These are phyloP conservation scores for Sinocyclocheilus maitianheensis DNA, from an alignment of 2,113 vertebrate genomes.

Conservation along the genomic window DNA sequence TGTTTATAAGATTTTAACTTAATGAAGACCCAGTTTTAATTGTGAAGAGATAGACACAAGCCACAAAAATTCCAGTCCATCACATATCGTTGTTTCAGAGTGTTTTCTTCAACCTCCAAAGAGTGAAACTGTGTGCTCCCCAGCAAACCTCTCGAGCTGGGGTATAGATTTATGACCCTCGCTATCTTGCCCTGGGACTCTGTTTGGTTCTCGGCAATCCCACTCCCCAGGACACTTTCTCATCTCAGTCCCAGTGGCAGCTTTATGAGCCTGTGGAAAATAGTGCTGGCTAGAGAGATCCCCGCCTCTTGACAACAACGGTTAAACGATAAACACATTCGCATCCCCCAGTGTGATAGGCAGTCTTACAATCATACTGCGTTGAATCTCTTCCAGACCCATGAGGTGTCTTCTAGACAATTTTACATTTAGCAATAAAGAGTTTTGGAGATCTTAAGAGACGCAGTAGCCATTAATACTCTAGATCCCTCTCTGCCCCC, in stretches of 20 bases:
- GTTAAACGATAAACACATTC: conserved; percentile 38
- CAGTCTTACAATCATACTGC: not conserved
- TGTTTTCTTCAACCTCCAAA: conserved; percentile 34
- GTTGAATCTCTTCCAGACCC: conserved; percentile 4
- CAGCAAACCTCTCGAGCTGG: conserved; percentile 47
- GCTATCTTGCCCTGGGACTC: conserved; percentile 48
- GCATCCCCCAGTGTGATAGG: conserved; percentile 13
- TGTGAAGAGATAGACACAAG: not conserved
- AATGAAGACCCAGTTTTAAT: not conserved
- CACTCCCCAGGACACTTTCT: conserved; percentile 46
- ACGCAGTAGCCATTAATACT: conserved; percentile 20
- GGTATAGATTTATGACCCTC: conserved; percentile 52
- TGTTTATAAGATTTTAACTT: not conserved
- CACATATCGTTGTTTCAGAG: conserved; percentile 49
- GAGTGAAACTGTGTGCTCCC: conserved; percentile 12
- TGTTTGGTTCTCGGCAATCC: conserved; percentile 33
- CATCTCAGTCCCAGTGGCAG: conserved; percentile 67
- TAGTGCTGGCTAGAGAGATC: conserved; percentile 65
- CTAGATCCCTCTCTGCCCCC: conserved; percentile 22
- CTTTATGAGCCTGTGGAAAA: conserved; percentile 72
- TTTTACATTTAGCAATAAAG: not conserved
- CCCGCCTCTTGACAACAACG: conserved; percentile 39
- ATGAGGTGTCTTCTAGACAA: conserved; percentile 20
- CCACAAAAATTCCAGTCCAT: conserved; percentile 14
- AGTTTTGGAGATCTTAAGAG: not conserved